These are phyloP conservation scores for Marisa cornuarietis DNA, from an alignment of 1,140 invertebrate genomes.

Conservation along the genomic window DNA sequence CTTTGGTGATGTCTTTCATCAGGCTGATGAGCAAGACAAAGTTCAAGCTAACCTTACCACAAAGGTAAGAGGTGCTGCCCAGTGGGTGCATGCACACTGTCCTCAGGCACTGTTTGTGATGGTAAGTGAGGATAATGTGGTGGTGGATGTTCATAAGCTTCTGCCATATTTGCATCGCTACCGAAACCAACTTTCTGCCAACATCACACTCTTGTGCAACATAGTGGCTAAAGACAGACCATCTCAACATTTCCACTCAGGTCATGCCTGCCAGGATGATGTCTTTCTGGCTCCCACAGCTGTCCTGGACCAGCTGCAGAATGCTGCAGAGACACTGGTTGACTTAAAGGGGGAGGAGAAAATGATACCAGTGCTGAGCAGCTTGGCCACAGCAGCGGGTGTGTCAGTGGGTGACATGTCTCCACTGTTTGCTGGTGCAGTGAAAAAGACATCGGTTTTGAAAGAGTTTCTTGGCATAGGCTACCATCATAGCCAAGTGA, in stretches of 20 bases:
- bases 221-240: background rate
- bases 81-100: constrained; percentile 78
- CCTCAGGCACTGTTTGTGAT: constrained; percentile 74
- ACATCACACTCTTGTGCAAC: too few species aligned
- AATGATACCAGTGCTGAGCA: constrained; percentile 34
- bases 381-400: constrained; percentile 32
- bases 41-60: constrained; percentile 86
- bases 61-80: constrained; percentile 84
- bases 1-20: constrained; percentile 78
- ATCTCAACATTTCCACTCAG: background rate
- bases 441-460: constrained; percentile 25
- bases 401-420: constrained; percentile 34
- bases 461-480: constrained; percentile 27
- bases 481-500: constrained; percentile 26
- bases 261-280: constrained; percentile 33
- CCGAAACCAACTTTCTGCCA: background rate
- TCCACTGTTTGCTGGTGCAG: constrained; percentile 31
- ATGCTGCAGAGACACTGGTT: constrained; percentile 15
- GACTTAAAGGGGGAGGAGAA: constrained; percentile 31
- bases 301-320: constrained; percentile 28
- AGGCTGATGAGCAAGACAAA: background rate
- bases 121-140: constrained; percentile 88
- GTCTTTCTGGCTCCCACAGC: constrained; percentile 27
- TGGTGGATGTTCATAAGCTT: constrained; percentile 79
- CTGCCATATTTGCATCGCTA: constrained; percentile 42